A percentile compares a stretch with the other conserved stretches of the same genome.
Evolutionary conservation across 2,888 invertebrate species (phyloP).

Genomic region (Blera fallax): DNA sequence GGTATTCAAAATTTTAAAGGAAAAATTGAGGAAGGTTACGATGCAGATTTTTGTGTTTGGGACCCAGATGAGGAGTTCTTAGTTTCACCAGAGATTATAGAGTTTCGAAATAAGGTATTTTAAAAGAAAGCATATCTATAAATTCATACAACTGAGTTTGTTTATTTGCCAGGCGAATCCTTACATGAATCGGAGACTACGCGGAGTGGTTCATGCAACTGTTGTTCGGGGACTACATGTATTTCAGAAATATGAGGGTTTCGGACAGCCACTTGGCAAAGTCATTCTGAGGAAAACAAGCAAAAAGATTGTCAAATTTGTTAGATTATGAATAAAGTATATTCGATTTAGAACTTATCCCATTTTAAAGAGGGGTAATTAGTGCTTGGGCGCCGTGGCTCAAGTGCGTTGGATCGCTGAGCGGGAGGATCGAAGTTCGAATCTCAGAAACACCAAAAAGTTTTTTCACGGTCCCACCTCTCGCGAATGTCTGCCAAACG

Average conservation of each 20-base stretch:
- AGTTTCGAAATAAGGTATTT: conserved; percentile 87
- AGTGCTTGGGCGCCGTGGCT: too few relatives aligned
- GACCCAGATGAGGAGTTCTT: conserved; percentile 85
- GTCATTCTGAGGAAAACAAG: conserved; percentile 78
- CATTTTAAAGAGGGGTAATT: too few relatives aligned
- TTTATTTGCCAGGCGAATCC: conserved; percentile 84
- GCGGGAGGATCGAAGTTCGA: too few relatives aligned
- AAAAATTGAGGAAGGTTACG: conserved; percentile 84
- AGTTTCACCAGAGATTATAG: conserved; percentile 84
- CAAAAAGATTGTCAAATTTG: conserved; percentile 80
- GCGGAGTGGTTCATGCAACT: conserved; percentile 86
- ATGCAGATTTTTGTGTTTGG: conserved; percentile 89
- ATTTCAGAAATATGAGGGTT: conserved; percentile 82
- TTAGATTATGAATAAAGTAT: conserved; percentile 73
- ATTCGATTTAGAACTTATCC: too few relatives aligned
- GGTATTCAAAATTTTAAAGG: conserved; percentile 86
- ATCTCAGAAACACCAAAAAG: too few relatives aligned
- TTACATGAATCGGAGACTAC: conserved; percentile 84
- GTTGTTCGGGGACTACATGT: conserved; percentile 86
- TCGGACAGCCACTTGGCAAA: conserved; percentile 81
- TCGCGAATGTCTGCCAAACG: too few relatives aligned
- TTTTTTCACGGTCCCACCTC: too few relatives aligned
- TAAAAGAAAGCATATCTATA: not conserved
- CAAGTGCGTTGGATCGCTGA: too few relatives aligned
- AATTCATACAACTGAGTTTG: not conserved